Base-by-base conservation (phyloP, 2,113 vertebrate species). In the Paratilapia polleni region DNA sequence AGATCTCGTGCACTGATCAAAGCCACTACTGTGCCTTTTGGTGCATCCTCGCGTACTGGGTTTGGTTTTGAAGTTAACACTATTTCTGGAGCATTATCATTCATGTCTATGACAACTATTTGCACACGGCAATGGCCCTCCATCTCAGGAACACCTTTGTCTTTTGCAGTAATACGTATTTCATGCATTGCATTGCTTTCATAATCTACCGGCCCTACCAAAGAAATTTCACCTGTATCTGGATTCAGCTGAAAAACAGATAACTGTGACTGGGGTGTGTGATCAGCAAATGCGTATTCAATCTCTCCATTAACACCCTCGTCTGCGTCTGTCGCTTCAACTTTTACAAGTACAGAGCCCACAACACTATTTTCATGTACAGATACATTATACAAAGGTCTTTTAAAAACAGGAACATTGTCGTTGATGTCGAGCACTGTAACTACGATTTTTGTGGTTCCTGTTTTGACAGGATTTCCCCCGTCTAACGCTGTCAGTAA, bases 381-480 rank as follows among this genome's bases (percentile, higher is more conserved):
- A n/a, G 92, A 91, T 0, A 96, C 91, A 77, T 96, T 97, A 88
- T 97, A 97, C 1, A 93, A 43, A 0, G 93, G 49, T 17, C 93
- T 93, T 38, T 95, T 88, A 57, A 97, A 99, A 31, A 95, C 91
- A 0, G 97, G 97, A 4, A 96, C 93, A 14, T 99, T 98, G 86
- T 99, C 97, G 73, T 97, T 98, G 36, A 92, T 93, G 79, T 98
- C 98, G 1, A 93, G 80, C 0, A 95, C 91, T 2, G 57, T 87
- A 10, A 95, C 77, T 12, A 10, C 75, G 8, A 95, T 91, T 20
- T 92, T 36, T 19, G 87, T 47, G 3, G 92, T 93, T 2, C 93
- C 94, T 20, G 88, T 86, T 86, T 80, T 93, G 0, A 87, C 87
- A 0, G 94, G 93, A 70, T 91, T 94, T 1, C 94, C 94, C 6